These are phyloP conservation scores for Ecdyonurus torrentis DNA, from an alignment of 2,888 invertebrate species.

Conservation along the genomic window DNA sequence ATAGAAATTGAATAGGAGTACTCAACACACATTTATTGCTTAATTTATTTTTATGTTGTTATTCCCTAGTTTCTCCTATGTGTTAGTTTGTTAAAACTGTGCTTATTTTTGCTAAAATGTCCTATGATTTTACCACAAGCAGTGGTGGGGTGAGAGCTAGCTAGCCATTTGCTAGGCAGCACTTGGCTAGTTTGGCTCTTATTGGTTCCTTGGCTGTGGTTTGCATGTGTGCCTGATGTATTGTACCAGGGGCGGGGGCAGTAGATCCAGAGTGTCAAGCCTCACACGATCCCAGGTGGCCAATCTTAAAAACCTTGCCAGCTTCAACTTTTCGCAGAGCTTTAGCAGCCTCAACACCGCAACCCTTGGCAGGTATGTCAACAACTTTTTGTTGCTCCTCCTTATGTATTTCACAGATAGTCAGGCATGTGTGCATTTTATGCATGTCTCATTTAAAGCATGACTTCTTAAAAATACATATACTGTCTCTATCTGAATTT, in stretches of 20 bases:
- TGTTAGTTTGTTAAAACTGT: too few relatives aligned
- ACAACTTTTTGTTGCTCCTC: too few relatives aligned
- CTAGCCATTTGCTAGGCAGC: too few relatives aligned
- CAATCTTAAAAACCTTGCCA: slow-evolving; percentile 34
- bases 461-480: too few relatives aligned
- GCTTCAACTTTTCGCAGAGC: slow-evolving; percentile 33
- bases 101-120: neutral
- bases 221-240: slow-evolving; percentile 14
- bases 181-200: neutral
- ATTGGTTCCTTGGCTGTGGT: neutral
- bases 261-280: slow-evolving; percentile 36
- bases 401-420: too few relatives aligned
- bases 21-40: too few relatives aligned
- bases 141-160: neutral
- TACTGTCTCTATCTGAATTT: too few relatives aligned
- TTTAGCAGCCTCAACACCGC: slow-evolving; percentile 24
- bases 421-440: too few relatives aligned
- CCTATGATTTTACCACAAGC: neutral
- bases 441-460: too few relatives aligned
- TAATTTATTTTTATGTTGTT: too few relatives aligned
- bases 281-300: slow-evolving; percentile 37
- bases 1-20: too few relatives aligned
- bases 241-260: slow-evolving; percentile 22
- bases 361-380: slow-evolving; percentile 27
- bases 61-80: too few relatives aligned